Percentiles rank a stretch among this genome's conserved stretches.
phyloP scores from a whole-genome alignment of 2,888 invertebrate genomes.

The Cheilosia impressa region DNA sequence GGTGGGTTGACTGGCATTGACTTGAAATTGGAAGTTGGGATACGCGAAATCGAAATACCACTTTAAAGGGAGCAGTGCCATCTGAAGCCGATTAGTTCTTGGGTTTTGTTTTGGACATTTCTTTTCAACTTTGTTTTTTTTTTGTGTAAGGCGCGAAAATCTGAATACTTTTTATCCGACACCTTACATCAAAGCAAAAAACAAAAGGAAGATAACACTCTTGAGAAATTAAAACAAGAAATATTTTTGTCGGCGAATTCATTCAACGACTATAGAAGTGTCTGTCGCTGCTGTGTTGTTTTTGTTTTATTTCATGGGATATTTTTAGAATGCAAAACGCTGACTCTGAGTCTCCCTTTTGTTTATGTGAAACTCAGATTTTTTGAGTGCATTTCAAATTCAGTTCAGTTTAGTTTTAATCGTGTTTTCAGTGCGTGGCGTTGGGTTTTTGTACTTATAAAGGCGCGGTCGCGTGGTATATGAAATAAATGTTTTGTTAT shows the following conservation, averaged over 20 bases:
- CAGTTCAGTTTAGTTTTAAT: slow-evolving; percentile 61
- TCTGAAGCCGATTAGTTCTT: slow-evolving; percentile 5
- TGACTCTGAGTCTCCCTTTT: slow-evolving; percentile 67
- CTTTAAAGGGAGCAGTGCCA: slow-evolving; percentile 23
- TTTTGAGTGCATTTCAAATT: slow-evolving; percentile 63
- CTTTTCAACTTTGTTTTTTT: slow-evolving; percentile 7
- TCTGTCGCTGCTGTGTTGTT: slow-evolving; percentile 43
- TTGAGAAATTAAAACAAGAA: slow-evolving; percentile 37
- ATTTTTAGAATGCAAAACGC: slow-evolving; percentile 72
- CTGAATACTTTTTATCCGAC: slow-evolving; percentile 50
- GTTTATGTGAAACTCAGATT: slow-evolving; percentile 66
- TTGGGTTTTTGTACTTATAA: slow-evolving; percentile 15
- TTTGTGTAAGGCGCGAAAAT: slow-evolving; percentile 49
- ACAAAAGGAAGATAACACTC: slow-evolving; percentile 53
- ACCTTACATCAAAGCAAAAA: slow-evolving; percentile 34
- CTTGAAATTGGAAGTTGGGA: background rate
- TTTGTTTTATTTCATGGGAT: slow-evolving; percentile 40
- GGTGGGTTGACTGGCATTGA: slow-evolving; percentile 6
- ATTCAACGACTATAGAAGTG: slow-evolving; percentile 48
- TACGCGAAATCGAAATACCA: slow-evolving; percentile 49
- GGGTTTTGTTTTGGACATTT: slow-evolving; percentile 19
- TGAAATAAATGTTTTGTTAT: slow-evolving; percentile 2
- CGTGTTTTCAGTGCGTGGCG: slow-evolving; percentile 51
- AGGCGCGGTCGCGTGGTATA: slow-evolving; percentile 22
- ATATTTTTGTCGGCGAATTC: slow-evolving; percentile 52